Evolutionary conservation across 2,888 invertebrate genomes (phyloP), one percentile per base, ranked within the genome.

Genomic region (Lasioglossum zephyrum): DNA sequence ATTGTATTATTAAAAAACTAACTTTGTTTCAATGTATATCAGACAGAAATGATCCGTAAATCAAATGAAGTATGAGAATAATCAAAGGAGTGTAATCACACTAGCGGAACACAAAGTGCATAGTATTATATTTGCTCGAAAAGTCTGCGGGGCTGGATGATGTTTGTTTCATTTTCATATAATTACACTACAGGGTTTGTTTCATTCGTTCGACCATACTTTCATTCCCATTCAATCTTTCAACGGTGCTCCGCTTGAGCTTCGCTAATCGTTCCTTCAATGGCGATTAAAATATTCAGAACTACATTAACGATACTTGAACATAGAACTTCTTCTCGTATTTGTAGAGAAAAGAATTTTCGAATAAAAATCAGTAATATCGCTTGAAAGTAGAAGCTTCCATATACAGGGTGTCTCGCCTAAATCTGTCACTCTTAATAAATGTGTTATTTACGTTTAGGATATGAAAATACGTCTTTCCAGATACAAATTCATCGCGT

Each of bases 211-310:
- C 16, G 4, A 36, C 1, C 36, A 66, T 18, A 36, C 13, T 31
- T 31, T 66, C 66, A 18, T 36, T 18, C 36, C 2, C 36, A 18
- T 36, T 18, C 18, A 39, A 36, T 18, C 13, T 69, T 39, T 18
- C 1, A 22, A 26, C n/a, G 11, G 13, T n/a, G 26, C 36, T 11
- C 49, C 26, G 4, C 13, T 44, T 11, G 11, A n/a, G 36, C 18
- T 26, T 73, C 53, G 16, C 22, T 63, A 83, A 83, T 75, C 66
- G 72, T 75, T 41, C 63, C 22, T 13, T 2, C n/a, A n/a, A 9
- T 57, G 11, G 3, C 57, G 57, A 57, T 57, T 9, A 5, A n/a
- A n/a, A 57, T 57, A 4, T 57, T n/a, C 9, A 11, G n/a, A 57
- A 9, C 57, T 49, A 5, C 49, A 49, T 60, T 1, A 11, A 11